phyloP scores from a whole-genome alignment of 2,113 vertebrate genomes.

The Colinus virginianus region DNA sequence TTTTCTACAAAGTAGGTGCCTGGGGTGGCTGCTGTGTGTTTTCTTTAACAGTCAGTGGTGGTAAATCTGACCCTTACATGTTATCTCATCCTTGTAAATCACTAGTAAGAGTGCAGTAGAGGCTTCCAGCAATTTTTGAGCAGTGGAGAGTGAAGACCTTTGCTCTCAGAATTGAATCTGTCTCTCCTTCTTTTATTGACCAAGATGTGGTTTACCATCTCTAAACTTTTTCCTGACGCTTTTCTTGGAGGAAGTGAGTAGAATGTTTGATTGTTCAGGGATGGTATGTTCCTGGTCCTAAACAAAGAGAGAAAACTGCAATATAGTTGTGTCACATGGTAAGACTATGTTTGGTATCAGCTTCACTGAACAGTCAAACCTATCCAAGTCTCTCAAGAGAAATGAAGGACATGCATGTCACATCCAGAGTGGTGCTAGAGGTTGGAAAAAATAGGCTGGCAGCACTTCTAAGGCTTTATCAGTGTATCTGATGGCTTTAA shows the following conservation, averaged over 20 bases:
- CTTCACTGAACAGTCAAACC: background rate
- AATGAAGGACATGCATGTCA: background rate
- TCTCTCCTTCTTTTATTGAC: background rate
- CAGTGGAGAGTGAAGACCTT: background rate
- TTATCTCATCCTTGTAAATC: background rate
- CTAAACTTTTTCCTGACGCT: background rate
- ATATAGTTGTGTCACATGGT: background rate
- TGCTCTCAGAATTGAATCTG: background rate
- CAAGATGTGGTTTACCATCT: background rate
- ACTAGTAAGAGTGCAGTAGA: fast-evolving
- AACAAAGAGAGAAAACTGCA: background rate
- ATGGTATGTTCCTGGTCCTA: fast-evolving
- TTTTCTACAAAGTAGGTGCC: background rate
- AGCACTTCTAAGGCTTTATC: background rate
- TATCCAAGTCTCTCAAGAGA: background rate
- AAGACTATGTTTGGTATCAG: background rate
- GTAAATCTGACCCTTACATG: background rate
- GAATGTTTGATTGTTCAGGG: fast-evolving
- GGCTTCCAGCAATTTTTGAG: background rate
- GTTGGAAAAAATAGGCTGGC: background rate
- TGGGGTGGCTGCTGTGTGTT: background rate
- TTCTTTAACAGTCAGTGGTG: background rate
- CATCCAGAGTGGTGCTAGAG: background rate
- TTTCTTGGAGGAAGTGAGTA: background rate
- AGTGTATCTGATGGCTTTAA: background rate